These are phyloP conservation scores for Sepiola atlantica DNA, from an alignment of 2,888 invertebrate species.

Conservation along the genomic window DNA sequence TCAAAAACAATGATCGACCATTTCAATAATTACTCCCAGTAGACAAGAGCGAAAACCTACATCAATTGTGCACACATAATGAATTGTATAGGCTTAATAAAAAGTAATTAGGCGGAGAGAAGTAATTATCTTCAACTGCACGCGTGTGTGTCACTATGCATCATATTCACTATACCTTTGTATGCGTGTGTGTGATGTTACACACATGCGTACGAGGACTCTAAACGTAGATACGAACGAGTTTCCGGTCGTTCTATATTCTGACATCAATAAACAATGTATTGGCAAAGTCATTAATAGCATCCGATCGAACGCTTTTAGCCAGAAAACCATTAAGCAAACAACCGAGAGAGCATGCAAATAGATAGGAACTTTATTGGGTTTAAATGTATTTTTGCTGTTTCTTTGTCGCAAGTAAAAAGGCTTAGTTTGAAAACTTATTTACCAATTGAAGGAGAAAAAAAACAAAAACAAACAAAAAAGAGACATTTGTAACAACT, in stretches of 20 bases:
- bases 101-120: not conserved
- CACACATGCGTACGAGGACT: not conserved
- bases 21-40: not conserved
- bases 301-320: constrained; percentile 20
- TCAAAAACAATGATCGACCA: not conserved
- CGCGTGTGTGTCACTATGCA: not conserved
- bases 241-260: not conserved
- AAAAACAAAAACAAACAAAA: not conserved
- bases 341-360: not conserved
- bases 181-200: not conserved
- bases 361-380: not conserved
- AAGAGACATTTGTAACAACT: too few relatives aligned
- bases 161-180: not conserved
- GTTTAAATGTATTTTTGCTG: not conserved
- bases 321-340: not conserved
- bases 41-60: not conserved
- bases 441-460: not conserved
- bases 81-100: not conserved
- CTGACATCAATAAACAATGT: not conserved
- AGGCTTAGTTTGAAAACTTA: not conserved
- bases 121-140: not conserved
- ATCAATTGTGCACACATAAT: not conserved
- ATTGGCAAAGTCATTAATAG: constrained; percentile 32
- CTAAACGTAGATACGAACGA: not conserved
- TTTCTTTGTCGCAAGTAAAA: not conserved